Evolutionary conservation across 2,113 vertebrate species (phyloP).

Genomic region (Tinamus guttatus): DNA sequence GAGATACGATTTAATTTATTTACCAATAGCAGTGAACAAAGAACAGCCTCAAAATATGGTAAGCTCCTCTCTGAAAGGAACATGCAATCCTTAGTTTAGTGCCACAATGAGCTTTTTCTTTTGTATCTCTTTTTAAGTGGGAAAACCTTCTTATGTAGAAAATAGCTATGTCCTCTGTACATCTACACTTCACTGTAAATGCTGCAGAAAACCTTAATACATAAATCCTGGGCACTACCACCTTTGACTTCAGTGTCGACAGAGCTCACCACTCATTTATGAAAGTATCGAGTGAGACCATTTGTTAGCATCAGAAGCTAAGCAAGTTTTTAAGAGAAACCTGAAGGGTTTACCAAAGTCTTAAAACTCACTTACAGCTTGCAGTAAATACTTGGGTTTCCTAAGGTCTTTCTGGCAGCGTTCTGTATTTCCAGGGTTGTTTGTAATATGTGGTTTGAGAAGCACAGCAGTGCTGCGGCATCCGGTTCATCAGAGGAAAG

Average conservation of each 20-base stretch:
- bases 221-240: neutral
- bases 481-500: slow-evolving; percentile 28
- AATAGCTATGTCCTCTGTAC: slow-evolving; percentile 24
- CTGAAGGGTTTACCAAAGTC: neutral
- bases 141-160: slow-evolving; percentile 11
- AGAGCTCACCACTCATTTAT: neutral
- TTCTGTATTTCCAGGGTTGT: neutral
- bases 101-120: slow-evolving; percentile 22
- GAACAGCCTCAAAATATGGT: slow-evolving; percentile 34
- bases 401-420: slow-evolving; percentile 32
- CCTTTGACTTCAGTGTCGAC: neutral
- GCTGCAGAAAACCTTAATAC: neutral
- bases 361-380: slow-evolving; percentile 1
- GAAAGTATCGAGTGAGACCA: neutral
- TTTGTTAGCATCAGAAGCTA: neutral
- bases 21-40: slow-evolving; percentile 50
- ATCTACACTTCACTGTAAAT: slow-evolving; percentile 11
- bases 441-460: neutral
- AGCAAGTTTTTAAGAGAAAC: neutral
- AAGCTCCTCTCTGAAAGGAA: slow-evolving; percentile 33
- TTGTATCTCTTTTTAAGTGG: neutral
- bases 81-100: slow-evolving; percentile 26
- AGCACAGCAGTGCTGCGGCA: slow-evolving; percentile 1
- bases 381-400: neutral
- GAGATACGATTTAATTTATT: slow-evolving; percentile 48